Percentiles rank a stretch among this genome's conserved stretches.
phyloP scores from a whole-genome alignment of 2,888 invertebrate species.

The Troglohyphantes excavatus region DNA sequence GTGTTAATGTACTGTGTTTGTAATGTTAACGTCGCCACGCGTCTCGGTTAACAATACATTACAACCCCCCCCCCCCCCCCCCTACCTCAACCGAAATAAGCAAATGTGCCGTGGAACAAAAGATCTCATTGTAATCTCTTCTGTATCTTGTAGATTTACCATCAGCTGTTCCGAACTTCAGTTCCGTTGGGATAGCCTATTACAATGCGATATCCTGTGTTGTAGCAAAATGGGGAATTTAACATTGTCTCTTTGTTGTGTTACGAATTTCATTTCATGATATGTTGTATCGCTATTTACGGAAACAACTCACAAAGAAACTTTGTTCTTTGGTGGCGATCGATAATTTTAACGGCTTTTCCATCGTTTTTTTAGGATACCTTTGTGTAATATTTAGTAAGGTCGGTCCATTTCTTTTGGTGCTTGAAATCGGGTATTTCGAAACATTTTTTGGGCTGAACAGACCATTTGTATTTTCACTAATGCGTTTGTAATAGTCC shows the following conservation, averaged over 20 bases:
- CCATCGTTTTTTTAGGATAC: background rate
- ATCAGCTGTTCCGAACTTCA: slow-evolving; percentile 31
- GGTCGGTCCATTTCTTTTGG: background rate
- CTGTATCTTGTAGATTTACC: slow-evolving; percentile 18
- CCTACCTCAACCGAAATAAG: slow-evolving; percentile 6
- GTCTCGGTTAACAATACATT: background rate
- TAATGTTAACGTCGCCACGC: background rate
- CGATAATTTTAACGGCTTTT: slow-evolving; percentile 43
- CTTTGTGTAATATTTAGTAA: slow-evolving; percentile 34
- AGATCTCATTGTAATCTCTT: slow-evolving; percentile 11
- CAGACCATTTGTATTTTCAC: slow-evolving; percentile 8
- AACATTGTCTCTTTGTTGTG: background rate
- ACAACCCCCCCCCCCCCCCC: background rate
- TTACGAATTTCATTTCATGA: background rate
- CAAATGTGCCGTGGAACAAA: slow-evolving; percentile 24
- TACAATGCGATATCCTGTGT: slow-evolving; percentile 26
- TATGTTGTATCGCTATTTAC: background rate
- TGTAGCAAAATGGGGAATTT: background rate
- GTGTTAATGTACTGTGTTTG: background rate
- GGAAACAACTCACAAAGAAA: background rate
- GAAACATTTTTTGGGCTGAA: background rate
- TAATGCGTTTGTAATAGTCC: slow-evolving; percentile 51
- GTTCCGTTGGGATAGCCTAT: slow-evolving; percentile 19
- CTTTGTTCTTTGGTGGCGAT: slow-evolving; percentile 1
- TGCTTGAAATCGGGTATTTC: background rate